Evolutionary conservation across 2,888 invertebrate genomes (phyloP), one percentile per base, ranked within the genome.

Genomic region (Trichopria drosophilae): DNA sequence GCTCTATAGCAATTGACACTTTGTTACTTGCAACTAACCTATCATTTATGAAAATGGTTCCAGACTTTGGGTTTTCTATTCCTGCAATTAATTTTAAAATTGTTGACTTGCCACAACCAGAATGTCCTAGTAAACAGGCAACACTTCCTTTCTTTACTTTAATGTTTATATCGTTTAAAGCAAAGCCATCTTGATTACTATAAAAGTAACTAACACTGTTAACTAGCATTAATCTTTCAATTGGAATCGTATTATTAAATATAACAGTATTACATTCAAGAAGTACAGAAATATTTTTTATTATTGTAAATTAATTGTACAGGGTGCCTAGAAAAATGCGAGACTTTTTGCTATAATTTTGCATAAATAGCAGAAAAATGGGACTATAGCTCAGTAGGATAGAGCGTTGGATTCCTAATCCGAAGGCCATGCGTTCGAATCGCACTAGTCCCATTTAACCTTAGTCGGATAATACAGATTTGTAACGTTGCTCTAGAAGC

Each of bases 381-480:
- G 42, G 42, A 42, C 42, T 42, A 42, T 43, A 43, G 43, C 43
- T 43, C 43, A 43, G 43, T 35, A 43, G 43, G 43, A 43, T 43
- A 43, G 43, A 43, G 43, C 43, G 43, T 43, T 34, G 43, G 43
- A 43, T 26, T 43, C 43, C 43, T 43, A 43, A 43, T 43, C 43
- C 24, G 43, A 43, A 43, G 43, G 43, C 26, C 43, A 35, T 34
- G 34, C 34, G 43, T 43, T 43, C 43, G 34, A 43, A 34, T 43
- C 43, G 42, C 42, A 42, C 42, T 42, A 32, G 42, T 42, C 42
- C 42, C 42, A n/a, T n/a, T n/a, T n/a, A n/a, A n/a, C n/a, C n/a
- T n/a, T n/a, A n/a, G n/a, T n/a, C n/a, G n/a, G n/a, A n/a, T n/a
- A n/a, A n/a, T n/a, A n/a, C n/a, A n/a, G n/a, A n/a, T n/a, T n/a